Conservation (phyloP, 2,888 invertebrate genomes). For the Caenorhabditis uteleia region DNA sequence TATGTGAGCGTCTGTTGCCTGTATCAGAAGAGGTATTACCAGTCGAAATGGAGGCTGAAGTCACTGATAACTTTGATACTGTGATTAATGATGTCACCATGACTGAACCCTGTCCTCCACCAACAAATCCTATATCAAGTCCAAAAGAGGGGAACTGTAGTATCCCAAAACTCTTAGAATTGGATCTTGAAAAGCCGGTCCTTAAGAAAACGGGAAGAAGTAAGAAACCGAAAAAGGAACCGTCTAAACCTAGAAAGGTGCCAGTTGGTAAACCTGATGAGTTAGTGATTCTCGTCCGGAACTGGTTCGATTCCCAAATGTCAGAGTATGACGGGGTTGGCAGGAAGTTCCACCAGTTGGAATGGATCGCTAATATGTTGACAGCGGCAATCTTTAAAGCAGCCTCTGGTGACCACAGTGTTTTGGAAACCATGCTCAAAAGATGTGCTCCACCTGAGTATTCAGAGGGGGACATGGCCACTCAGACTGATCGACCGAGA, state of each 20-base stretch:
- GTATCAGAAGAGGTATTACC: no score
- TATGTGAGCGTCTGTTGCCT: no score
- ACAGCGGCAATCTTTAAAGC: background rate
- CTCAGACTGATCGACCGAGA: constrained; percentile 8
- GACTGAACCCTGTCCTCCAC: no score
- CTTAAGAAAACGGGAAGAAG: background rate
- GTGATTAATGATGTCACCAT: no score
- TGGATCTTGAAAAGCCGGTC: no score
- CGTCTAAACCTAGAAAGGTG: background rate
- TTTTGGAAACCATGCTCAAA: background rate
- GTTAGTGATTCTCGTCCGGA: background rate
- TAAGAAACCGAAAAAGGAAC: background rate
- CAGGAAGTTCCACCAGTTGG: background rate
- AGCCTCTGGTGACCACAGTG: background rate
- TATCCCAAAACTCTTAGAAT: no score
- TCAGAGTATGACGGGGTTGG: background rate
- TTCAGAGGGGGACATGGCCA: background rate
- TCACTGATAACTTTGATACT: no score
- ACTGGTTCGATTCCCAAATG: background rate
- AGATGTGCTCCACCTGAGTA: background rate
- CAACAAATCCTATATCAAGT: no score
- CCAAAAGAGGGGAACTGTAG: no score
- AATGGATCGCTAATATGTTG: constrained; percentile 1
- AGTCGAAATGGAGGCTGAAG: no score
- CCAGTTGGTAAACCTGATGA: background rate